Conservation (phyloP, 2,797 vertebrate genomes). For the Karalla daura region DNA sequence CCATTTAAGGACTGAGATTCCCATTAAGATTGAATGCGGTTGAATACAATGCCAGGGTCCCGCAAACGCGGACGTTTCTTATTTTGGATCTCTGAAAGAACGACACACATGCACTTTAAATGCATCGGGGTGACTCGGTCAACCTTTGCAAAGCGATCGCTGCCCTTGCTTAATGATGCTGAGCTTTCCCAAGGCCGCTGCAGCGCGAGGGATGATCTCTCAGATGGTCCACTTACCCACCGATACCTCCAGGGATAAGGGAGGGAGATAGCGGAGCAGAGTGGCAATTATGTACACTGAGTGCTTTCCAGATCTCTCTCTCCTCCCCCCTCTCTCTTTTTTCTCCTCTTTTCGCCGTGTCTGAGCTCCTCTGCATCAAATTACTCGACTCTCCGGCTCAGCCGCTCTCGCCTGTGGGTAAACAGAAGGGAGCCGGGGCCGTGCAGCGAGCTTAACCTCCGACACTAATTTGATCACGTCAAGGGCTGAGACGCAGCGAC, state of each 20-base stretch:
- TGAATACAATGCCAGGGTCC: slow-evolving; percentile 15
- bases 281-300: slow-evolving; percentile 42
- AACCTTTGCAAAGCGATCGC: slow-evolving; percentile 28
- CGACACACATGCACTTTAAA: slow-evolving; percentile 53
- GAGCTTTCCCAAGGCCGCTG: slow-evolving; percentile 46
- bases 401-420: slow-evolving; percentile 8
- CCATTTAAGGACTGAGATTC: slow-evolving; percentile 47
- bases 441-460: slow-evolving; percentile 14
- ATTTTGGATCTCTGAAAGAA: slow-evolving; percentile 14
- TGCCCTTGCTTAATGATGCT: slow-evolving; percentile 47
- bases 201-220: slow-evolving; percentile 52
- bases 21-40: slow-evolving; percentile 44
- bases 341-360: background rate
- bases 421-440: slow-evolving; percentile 23
- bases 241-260: slow-evolving; percentile 36
- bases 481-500: slow-evolving; percentile 14
- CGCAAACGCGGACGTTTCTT: slow-evolving; percentile 14
- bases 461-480: slow-evolving; percentile 29
- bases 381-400: slow-evolving; percentile 28
- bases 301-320: slow-evolving; percentile 23
- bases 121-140: slow-evolving; percentile 42
- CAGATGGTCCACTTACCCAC: slow-evolving; percentile 42
- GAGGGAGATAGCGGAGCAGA: slow-evolving; percentile 26
- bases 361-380: slow-evolving; percentile 35
- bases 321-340: slow-evolving; percentile 1